These are phyloP conservation scores for Hassar affinis DNA, from an alignment of 2,113 vertebrate genomes.

Conservation along the genomic window DNA sequence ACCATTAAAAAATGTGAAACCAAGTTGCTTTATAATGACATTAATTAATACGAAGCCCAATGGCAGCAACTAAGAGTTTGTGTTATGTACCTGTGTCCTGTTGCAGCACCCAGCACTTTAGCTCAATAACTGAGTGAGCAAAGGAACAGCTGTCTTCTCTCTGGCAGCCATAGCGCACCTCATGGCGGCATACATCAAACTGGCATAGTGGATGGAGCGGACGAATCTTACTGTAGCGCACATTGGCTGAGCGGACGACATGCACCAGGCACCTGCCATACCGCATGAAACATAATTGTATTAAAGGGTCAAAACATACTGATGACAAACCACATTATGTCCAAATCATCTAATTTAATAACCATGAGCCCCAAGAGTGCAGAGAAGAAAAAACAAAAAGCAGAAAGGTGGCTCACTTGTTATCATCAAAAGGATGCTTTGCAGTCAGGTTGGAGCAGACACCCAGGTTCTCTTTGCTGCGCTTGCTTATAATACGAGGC, in stretches of 20 bases:
- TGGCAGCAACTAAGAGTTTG: background rate
- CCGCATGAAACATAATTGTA: background rate
- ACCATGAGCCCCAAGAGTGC: background rate
- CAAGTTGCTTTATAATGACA: background rate
- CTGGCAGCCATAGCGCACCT: constrained; percentile 94
- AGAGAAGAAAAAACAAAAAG: background rate
- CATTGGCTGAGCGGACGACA: constrained; percentile 89
- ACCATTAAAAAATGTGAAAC: background rate
- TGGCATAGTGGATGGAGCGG: constrained; percentile 95
- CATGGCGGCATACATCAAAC: constrained; percentile 94
- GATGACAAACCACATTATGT: background rate
- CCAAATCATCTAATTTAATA: background rate
- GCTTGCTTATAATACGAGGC: constrained; percentile 97
- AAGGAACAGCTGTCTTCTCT: constrained; percentile 97
- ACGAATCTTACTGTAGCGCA: constrained; percentile 96
- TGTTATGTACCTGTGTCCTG: constrained; percentile 82
- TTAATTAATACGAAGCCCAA: background rate
- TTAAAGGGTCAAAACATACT: background rate
- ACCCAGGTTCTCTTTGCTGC: constrained; percentile 89
- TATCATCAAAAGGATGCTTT: constrained; percentile 92
- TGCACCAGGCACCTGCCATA: constrained; percentile 92
- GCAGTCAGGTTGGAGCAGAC: constrained; percentile 95
- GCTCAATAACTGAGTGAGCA: constrained; percentile 94
- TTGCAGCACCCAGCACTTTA: constrained; percentile 96
- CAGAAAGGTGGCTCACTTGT: constrained; percentile 82